A percentile compares a stretch with the other conserved stretches of the same genome.
phyloP scores from a whole-genome alignment of 1,140 invertebrate genomes.

The Euborellia annulipes region DNA sequence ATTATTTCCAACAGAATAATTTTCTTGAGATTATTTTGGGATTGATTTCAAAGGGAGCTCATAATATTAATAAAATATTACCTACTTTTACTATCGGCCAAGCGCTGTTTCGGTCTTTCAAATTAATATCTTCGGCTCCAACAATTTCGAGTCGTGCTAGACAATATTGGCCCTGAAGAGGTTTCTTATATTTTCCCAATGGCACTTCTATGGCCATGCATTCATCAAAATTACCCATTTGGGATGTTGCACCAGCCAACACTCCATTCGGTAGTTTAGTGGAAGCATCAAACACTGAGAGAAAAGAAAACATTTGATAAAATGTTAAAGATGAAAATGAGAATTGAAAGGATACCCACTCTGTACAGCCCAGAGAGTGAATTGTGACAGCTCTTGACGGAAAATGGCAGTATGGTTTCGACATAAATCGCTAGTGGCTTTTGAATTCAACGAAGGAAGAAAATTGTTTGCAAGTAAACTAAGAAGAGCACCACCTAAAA shows the following conservation, averaged over 20 bases:
- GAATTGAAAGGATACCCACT: conserved; percentile 17
- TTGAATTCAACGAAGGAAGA: no score
- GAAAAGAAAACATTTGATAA: not conserved
- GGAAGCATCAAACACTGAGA: conserved; percentile 16
- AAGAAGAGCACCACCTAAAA: no score
- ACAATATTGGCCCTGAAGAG: conserved; percentile 35
- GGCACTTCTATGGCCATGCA: conserved; percentile 9
- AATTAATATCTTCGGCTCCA: conserved; percentile 17
- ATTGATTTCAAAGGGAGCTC: no score
- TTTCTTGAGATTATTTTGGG: no score
- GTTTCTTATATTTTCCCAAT: not conserved
- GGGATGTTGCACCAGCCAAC: conserved; percentile 11
- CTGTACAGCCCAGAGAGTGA: conserved; percentile 21
- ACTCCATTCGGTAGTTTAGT: conserved; percentile 15
- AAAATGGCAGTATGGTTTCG: conserved; percentile 17
- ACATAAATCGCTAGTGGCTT: conserved; percentile 15
- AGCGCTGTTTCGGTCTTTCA: no score
- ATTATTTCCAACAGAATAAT: no score
- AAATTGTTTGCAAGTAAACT: no score
- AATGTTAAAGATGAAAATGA: no score
- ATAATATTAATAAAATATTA: no score
- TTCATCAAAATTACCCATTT: conserved; percentile 16
- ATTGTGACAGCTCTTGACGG: conserved; percentile 17
- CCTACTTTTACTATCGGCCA: no score
- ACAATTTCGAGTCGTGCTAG: conserved; percentile 24